Conservation (phyloP, 1,140 invertebrate genomes). For the Agrypnia vestita region DNA sequence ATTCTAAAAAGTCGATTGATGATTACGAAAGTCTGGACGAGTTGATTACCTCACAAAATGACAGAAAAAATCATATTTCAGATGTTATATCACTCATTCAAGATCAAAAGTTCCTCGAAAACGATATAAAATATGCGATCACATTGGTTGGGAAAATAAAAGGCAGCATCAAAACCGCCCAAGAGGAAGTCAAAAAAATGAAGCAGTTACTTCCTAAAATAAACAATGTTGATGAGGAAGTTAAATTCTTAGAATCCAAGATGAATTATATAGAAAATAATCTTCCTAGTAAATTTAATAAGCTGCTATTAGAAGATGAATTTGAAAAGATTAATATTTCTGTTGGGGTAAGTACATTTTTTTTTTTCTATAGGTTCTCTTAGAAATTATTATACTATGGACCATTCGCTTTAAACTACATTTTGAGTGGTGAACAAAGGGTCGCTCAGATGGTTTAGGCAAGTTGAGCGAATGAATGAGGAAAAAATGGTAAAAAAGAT, state of each 20-base stretch:
- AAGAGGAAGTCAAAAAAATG: constrained; percentile 18
- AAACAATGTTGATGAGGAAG: background rate
- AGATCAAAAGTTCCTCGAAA: constrained; percentile 49
- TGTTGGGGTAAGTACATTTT: constrained; percentile 7
- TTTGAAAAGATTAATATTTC: constrained; percentile 43
- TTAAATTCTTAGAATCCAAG: constrained; percentile 15
- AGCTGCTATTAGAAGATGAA: constrained; percentile 34
- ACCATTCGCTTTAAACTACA: no score
- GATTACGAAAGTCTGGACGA: constrained; percentile 52
- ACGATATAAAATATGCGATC: constrained; percentile 34
- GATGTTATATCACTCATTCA: constrained; percentile 44
- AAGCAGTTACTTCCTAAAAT: constrained; percentile 30
- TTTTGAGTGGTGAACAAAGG: no score
- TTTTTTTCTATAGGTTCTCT: background rate
- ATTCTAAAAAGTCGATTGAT: constrained; percentile 36
- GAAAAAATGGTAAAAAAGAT: no score
- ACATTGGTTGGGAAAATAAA: constrained; percentile 45
- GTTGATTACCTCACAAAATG: constrained; percentile 48
- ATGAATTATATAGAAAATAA: constrained; percentile 48
- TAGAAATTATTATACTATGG: no score
- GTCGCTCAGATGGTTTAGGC: no score
- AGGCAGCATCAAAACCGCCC: constrained; percentile 15
- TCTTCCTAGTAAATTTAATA: constrained; percentile 53
- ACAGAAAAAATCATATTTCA: constrained; percentile 39
- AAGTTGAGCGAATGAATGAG: no score